Evolutionary conservation across 2,797 vertebrate genomes (phyloP).

Genomic region (Sorex maritimensis): DNA sequence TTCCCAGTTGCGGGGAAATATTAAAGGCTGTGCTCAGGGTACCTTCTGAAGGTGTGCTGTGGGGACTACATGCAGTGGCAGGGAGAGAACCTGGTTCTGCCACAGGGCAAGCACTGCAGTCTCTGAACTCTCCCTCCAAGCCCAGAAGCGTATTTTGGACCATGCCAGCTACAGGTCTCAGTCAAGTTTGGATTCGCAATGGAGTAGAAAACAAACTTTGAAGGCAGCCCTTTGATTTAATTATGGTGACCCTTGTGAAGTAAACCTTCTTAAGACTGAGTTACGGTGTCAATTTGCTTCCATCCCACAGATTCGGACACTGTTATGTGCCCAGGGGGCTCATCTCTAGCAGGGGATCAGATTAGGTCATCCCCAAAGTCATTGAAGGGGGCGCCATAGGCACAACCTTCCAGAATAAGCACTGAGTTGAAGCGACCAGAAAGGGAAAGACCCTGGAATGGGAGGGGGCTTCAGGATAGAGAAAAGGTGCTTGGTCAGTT

Average conservation of each 20-base stretch:
- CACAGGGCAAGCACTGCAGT: too few relatives aligned
- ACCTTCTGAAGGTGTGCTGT: too few relatives aligned
- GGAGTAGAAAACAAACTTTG: conserved; percentile 80
- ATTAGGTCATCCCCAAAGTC: conserved; percentile 80
- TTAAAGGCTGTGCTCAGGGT: too few relatives aligned
- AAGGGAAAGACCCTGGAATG: conserved; percentile 33
- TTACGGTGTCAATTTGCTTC: conserved; percentile 83
- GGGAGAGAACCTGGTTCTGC: too few relatives aligned
- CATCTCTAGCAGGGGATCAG: conserved; percentile 76
- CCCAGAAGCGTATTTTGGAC: conserved; percentile 59
- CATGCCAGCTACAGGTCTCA: conserved; percentile 66
- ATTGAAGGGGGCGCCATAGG: conserved; percentile 54
- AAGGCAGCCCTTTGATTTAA: conserved; percentile 80
- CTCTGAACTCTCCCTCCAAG: neutral
- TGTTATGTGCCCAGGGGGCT: conserved; percentile 70
- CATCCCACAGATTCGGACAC: conserved; percentile 77
- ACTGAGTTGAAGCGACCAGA: neutral
- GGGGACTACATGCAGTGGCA: too few relatives aligned
- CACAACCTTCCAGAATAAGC: conserved; percentile 36
- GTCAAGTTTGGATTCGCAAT: conserved; percentile 80
- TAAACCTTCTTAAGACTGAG: conserved; percentile 85
- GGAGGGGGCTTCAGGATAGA: neutral
- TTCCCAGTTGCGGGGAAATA: neutral
- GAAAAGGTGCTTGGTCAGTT: neutral
- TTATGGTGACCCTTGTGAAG: conserved; percentile 81